Percentiles rank a stretch among this genome's conserved stretches.
Evolutionary conservation across 2,113 vertebrate genomes (phyloP).

Genomic region (Callipepla californica): DNA sequence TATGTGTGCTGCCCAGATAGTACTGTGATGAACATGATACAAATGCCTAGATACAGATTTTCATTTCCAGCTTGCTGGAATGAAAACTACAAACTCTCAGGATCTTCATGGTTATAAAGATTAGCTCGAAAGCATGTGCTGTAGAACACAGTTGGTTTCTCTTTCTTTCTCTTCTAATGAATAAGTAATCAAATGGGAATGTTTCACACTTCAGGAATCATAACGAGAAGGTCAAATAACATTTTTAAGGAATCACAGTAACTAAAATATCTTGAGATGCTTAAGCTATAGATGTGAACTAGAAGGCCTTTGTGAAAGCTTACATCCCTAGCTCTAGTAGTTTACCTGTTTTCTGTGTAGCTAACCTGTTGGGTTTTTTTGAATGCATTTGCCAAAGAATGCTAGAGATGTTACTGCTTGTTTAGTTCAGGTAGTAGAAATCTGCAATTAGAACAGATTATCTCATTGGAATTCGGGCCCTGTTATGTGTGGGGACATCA

Average conservation of each 20-base stretch:
- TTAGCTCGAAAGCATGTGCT: neutral
- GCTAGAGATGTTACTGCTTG: neutral
- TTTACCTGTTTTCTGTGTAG: neutral
- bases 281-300: neutral
- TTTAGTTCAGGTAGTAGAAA: neutral
- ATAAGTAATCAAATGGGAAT: neutral
- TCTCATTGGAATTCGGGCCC: neutral
- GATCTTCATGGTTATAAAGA: conserved; percentile 1
- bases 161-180: conserved; percentile 11
- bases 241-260: neutral
- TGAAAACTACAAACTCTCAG: neutral
- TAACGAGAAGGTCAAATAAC: neutral
- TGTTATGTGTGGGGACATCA: neutral
- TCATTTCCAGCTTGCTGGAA: conserved; percentile 12
- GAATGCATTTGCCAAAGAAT: neutral
- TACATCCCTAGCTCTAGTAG: neutral
- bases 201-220: neutral
- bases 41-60: conserved; percentile 12
- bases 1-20: conserved; percentile 19
- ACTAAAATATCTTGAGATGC: neutral
- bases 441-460: neutral
- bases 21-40: neutral
- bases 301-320: neutral
- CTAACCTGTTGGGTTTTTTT: neutral
- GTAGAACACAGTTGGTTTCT: neutral